These are phyloP conservation scores for Drosophila sturtevanti DNA, from an alignment of 1,140 invertebrate genomes.

Conservation along the genomic window DNA sequence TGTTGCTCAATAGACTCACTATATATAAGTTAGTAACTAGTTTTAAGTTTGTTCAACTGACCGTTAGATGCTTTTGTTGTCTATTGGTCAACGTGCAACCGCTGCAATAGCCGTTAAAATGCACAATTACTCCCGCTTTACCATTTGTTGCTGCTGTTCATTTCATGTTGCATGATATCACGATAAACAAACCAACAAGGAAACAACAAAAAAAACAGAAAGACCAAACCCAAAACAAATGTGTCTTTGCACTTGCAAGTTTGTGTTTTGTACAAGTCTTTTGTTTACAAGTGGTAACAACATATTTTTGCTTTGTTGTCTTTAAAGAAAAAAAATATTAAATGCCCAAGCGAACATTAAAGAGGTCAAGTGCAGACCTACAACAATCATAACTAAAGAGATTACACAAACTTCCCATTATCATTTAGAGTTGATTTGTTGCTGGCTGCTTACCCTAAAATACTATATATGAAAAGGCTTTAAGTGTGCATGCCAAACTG, in stretches of 20 bases:
- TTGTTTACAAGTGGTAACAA: slow-evolving; percentile 48
- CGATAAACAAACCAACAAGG: slow-evolving; percentile 20
- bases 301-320: slow-evolving; percentile 35
- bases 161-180: slow-evolving; percentile 46
- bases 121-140: slow-evolving; percentile 53
- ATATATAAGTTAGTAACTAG: slow-evolving; percentile 34
- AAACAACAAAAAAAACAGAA: not conserved
- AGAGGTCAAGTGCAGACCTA: slow-evolving; percentile 66
- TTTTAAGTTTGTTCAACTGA: slow-evolving; percentile 46
- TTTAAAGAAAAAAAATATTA: slow-evolving; percentile 23
- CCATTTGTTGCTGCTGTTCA: slow-evolving; percentile 17
- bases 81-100: slow-evolving; percentile 35
- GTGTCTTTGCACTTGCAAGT: slow-evolving; percentile 44
- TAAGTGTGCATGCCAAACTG: slow-evolving; percentile 17
- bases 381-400: slow-evolving; percentile 25
- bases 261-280: slow-evolving; percentile 69
- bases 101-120: slow-evolving; percentile 46
- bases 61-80: slow-evolving; percentile 31
- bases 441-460: slow-evolving; percentile 1
- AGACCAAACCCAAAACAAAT: not conserved
- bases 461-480: slow-evolving; percentile 13
- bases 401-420: slow-evolving; percentile 42
- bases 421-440: slow-evolving; percentile 12
- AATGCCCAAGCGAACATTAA: slow-evolving; percentile 33
- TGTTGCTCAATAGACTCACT: slow-evolving; percentile 18